Evolutionary conservation across 2,797 vertebrate species (phyloP).

Genomic region (Cephalopachus bancanus): DNA sequence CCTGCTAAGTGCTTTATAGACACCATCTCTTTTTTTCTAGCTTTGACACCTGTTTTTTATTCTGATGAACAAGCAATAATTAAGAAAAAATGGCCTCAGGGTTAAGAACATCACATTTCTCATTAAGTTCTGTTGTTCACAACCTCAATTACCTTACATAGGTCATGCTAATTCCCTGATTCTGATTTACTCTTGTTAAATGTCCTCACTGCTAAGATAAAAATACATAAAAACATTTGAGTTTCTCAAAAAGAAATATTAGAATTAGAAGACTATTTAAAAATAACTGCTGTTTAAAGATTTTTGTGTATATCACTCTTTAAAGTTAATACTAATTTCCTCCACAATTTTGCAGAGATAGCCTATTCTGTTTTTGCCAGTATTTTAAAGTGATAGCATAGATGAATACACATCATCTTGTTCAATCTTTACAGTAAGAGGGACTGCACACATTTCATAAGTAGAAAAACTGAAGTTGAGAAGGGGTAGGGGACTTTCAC

Average conservation of each 20-base stretch:
- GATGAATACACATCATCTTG: background rate
- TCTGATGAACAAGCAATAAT: background rate
- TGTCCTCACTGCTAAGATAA: background rate
- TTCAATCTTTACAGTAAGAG: too few species aligned
- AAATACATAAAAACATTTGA: conserved; percentile 5
- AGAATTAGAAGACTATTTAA: background rate
- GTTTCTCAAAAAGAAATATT: background rate
- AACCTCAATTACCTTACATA: background rate
- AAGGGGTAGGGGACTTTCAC: background rate
- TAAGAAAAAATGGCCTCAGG: background rate
- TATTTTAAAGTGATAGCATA: conserved; percentile 6
- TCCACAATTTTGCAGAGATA: background rate
- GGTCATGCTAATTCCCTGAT: background rate
- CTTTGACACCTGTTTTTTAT: conserved; percentile 22
- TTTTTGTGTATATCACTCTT: background rate
- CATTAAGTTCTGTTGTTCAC: background rate
- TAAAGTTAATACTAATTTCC: conserved; percentile 37
- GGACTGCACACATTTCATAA: background rate
- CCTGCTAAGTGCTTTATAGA: background rate
- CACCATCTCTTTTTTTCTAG: background rate
- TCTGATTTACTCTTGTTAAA: conserved; percentile 31
- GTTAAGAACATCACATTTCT: conserved; percentile 6
- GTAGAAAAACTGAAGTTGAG: background rate
- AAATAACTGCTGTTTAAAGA: conserved; percentile 1
- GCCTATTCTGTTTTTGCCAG: conserved; percentile 36